These are phyloP conservation scores for Larimichthys polyactis DNA, from an alignment of 2,113 vertebrate species.

Conservation along the genomic window DNA sequence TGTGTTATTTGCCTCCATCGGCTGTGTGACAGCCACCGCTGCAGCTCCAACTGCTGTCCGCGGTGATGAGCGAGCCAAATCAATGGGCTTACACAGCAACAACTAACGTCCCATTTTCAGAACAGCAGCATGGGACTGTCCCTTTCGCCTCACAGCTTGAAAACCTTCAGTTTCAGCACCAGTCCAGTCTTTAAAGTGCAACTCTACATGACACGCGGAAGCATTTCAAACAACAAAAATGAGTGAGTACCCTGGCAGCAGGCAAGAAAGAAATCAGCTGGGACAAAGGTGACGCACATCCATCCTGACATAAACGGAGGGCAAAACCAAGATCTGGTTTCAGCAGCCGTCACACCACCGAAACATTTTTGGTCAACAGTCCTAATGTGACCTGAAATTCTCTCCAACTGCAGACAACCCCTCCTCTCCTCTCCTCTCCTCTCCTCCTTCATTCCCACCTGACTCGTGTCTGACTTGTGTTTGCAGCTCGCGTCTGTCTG, in stretches of 20 bases:
- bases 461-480: slow-evolving; percentile 37
- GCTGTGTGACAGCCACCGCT: not conserved
- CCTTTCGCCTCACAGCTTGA: not conserved
- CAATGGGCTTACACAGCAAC: not conserved
- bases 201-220: not conserved
- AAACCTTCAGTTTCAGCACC: not conserved
- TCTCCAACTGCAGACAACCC: not conserved
- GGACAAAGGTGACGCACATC: slow-evolving; percentile 10
- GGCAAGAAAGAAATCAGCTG: not conserved
- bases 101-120: not conserved
- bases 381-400: slow-evolving; percentile 3
- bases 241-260: not conserved
- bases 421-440: slow-evolving; percentile 13
- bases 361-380: not conserved
- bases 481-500: slow-evolving; percentile 37
- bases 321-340: not conserved
- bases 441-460: slow-evolving; percentile 16
- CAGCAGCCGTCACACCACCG: not conserved
- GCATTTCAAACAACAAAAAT: not conserved
- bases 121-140: not conserved
- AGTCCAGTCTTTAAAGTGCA: not conserved
- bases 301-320: slow-evolving; percentile 5
- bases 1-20: not conserved
- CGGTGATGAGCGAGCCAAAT: not conserved
- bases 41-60: not conserved